Percentiles rank a stretch among this genome's conserved stretches.
These are phyloP conservation scores for Aldrovandia affinis DNA, from an alignment of 2,797 vertebrate genomes.

Conservation along the genomic window DNA sequence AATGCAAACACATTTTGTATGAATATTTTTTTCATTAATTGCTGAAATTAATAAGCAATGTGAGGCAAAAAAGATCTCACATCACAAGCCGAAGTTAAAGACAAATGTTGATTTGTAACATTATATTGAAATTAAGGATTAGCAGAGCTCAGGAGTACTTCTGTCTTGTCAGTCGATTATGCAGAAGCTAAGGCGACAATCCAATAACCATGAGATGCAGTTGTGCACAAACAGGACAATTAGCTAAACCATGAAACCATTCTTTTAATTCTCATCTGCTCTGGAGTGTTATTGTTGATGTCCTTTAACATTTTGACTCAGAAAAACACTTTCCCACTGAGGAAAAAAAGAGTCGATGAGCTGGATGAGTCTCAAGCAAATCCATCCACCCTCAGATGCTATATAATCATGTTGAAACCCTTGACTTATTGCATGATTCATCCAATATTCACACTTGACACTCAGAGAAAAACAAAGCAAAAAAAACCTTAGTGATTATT, in stretches of 20 bases:
- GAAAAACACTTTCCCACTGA: neutral
- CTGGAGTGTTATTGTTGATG: neutral
- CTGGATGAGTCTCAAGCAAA: neutral
- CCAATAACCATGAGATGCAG: neutral
- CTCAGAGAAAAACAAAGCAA: slow-evolving; percentile 33
- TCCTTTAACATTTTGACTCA: neutral
- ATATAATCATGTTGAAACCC: slow-evolving; percentile 16
- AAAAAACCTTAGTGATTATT: slow-evolving; percentile 37
- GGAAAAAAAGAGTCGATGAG: neutral
- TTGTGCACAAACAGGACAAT: neutral
- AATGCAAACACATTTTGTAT: no score
- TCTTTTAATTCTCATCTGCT: neutral
- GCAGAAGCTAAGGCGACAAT: neutral
- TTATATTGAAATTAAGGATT: neutral
- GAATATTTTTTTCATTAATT: no score
- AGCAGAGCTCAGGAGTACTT: neutral
- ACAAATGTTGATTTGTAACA: slow-evolving; percentile 4
- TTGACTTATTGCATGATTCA: slow-evolving; percentile 7
- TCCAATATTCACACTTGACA: slow-evolving; percentile 11
- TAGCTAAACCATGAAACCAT: neutral
- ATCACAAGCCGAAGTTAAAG: neutral
- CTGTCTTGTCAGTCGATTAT: neutral
- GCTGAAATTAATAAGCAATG: no score
- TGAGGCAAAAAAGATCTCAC: no score
- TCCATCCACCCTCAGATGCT: neutral